Conservation (phyloP, 2,888 invertebrate species). For the Andrena chrysosceles region DNA sequence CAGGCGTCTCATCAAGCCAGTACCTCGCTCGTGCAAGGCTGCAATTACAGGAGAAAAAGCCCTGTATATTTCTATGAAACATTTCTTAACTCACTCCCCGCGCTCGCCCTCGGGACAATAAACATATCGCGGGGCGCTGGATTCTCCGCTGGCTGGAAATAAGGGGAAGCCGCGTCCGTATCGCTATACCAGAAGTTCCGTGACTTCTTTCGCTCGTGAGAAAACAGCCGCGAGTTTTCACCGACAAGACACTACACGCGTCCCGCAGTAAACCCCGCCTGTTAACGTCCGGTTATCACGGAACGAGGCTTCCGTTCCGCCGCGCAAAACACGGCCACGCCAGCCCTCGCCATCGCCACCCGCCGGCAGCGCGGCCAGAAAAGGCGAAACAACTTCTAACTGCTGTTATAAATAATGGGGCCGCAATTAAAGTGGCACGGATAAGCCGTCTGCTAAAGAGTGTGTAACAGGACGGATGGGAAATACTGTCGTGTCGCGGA, state of each 20-base stretch:
- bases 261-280: constrained; percentile 27
- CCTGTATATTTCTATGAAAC: neutral
- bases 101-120: neutral
- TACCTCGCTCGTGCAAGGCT: neutral
- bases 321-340: constrained; percentile 26
- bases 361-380: constrained; percentile 11
- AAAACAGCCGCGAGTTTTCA: constrained; percentile 49
- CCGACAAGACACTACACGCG: constrained; percentile 43
- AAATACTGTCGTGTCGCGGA: constrained; percentile 68
- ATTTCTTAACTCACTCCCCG: neutral
- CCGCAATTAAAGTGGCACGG: constrained; percentile 74
- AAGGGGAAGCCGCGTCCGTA: neutral
- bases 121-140: neutral
- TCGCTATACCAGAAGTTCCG: constrained; percentile 19
- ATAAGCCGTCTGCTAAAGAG: constrained; percentile 26
- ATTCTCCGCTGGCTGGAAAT: neutral
- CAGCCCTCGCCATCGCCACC: neutral
- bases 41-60: too few species aligned
- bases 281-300: constrained; percentile 64
- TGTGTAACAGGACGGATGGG: constrained; percentile 56
- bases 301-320: constrained; percentile 37
- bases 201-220: constrained; percentile 42
- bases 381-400: constrained; percentile 63
- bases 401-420: constrained; percentile 78
- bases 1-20: neutral